Percentiles rank a stretch among this genome's conserved stretches.
These are phyloP conservation scores for Tethya wilhelma DNA, from an alignment of 37 sponge, comb jelly and placozoan genomes.

Conservation along the genomic window DNA sequence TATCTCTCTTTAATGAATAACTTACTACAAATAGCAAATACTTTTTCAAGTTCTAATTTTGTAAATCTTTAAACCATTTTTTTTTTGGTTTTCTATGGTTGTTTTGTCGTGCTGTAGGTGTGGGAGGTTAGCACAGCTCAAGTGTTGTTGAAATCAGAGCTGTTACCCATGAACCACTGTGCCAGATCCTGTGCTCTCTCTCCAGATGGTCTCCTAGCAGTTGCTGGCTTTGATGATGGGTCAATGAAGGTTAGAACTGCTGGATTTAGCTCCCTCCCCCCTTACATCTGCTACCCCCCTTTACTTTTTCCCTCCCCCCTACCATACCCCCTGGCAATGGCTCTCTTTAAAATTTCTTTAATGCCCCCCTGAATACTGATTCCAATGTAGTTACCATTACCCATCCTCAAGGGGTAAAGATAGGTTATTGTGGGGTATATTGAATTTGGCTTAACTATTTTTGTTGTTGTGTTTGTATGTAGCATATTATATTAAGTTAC, in stretches of 20 bases:
- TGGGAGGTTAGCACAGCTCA: slow-evolving; percentile 32
- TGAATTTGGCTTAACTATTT: no score
- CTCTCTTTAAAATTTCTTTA: not conserved
- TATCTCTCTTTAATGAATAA: no score
- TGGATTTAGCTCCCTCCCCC: no score
- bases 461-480: no score
- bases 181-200: slow-evolving; percentile 64
- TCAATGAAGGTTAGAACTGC: slow-evolving; percentile 65
- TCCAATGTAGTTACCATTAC: no score
- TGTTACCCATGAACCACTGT: slow-evolving; percentile 24
- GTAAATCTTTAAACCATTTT: not conserved
- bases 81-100: slow-evolving; percentile 8
- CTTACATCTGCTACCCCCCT: no score
- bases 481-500: no score
- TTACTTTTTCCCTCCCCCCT: no score
- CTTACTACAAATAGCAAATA: no score
- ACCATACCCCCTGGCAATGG: not conserved
- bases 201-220: slow-evolving; percentile 49
- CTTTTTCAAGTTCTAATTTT: not conserved
- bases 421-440: no score
- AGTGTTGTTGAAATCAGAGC: not conserved
- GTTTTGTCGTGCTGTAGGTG: slow-evolving; percentile 44
- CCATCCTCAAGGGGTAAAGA: no score
- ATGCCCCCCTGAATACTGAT: no score
- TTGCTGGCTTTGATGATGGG: slow-evolving; percentile 75